phyloP scores from a whole-genome alignment of 2,797 vertebrate genomes.

The Microcaecilia unicolor region DNA sequence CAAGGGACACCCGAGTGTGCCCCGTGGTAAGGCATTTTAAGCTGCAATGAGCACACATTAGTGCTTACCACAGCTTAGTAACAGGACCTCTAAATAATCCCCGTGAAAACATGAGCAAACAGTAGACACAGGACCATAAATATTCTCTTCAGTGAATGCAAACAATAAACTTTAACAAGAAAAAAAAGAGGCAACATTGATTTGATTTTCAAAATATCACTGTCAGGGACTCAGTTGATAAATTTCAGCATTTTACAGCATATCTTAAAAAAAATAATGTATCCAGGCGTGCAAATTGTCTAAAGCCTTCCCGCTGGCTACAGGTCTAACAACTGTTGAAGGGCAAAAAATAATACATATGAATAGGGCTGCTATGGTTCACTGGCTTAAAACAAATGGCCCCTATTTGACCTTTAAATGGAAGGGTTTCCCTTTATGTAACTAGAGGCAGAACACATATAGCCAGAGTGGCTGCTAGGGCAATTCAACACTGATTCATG shows the following conservation, averaged over 20 bases:
- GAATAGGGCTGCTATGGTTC: constrained; percentile 45
- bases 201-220: constrained; percentile 32
- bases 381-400: constrained; percentile 50
- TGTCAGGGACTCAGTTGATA: constrained; percentile 25
- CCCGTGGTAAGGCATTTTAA: too few relatives aligned
- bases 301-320: constrained; percentile 41
- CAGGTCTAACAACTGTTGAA: constrained; percentile 55
- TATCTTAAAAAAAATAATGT: constrained; percentile 23
- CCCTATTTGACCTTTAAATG: constrained; percentile 51
- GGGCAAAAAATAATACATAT: constrained; percentile 53
- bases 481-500: constrained; percentile 31
- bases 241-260: constrained; percentile 25
- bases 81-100: too few relatives aligned
- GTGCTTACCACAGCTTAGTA: too few relatives aligned
- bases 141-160: constrained; percentile 13
- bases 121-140: not conserved
- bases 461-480: constrained; percentile 32
- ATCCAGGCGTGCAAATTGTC: constrained; percentile 22
- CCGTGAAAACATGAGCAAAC: not conserved
- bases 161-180: constrained; percentile 23
- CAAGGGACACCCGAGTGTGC: too few relatives aligned
- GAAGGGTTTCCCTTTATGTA: constrained; percentile 47
- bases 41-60: too few relatives aligned
- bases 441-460: constrained; percentile 33
- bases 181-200: constrained; percentile 31